Evolutionary conservation across 2,888 invertebrate species (phyloP), one percentile per base, ranked within the genome.

Genomic region (Pantelozetes paolii): DNA sequence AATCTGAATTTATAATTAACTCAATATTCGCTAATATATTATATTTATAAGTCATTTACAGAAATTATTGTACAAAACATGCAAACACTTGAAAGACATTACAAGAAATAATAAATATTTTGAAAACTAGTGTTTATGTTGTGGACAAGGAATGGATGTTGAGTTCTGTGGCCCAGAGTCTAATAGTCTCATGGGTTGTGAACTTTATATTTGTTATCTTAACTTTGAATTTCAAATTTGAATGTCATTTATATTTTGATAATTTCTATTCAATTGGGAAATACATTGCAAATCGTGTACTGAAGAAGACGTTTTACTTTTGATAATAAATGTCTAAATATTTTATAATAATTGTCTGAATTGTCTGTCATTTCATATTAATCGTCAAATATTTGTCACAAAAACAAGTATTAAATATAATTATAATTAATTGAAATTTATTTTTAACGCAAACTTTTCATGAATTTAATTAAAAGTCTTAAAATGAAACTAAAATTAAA

Each of bases 171-270:
- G 6, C 6, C 6, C 40, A 18, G 3, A 18, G 13, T 45, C 45
- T 45, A n/a, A 45, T 9, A n/a, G 30, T 30, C 15, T 59, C 11
- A 59, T 1, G 30, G 59, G 59, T 59, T 15, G 30, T 30, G 30
- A 59, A n/a, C 59, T 59, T 59, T 48, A n/a, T 48, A 15, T n/a
- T 54, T 26, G 8, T 59, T 59, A 59, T 59, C 59, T 59, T 28
- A 59, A 59, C 59, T 15, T 30, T 59, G 59, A 30, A 6, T 59
- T 11, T 23, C 6, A 28, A n/a, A 8, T 50, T 23, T 50, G 50
- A 45, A 45, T 15, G 45, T 45, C 45, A 45, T 6, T 11, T 15
- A 8, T 45, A 15, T 15, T 45, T 45, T 18, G 11, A 36, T 2
- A 45, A 15, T 45, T 5, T 36, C 6, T 36, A 36, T 36, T 36